Percentiles rank a stretch among this genome's conserved stretches.
Conservation (phyloP, 2,797 vertebrate species). For the Danionella dracula region DNA sequence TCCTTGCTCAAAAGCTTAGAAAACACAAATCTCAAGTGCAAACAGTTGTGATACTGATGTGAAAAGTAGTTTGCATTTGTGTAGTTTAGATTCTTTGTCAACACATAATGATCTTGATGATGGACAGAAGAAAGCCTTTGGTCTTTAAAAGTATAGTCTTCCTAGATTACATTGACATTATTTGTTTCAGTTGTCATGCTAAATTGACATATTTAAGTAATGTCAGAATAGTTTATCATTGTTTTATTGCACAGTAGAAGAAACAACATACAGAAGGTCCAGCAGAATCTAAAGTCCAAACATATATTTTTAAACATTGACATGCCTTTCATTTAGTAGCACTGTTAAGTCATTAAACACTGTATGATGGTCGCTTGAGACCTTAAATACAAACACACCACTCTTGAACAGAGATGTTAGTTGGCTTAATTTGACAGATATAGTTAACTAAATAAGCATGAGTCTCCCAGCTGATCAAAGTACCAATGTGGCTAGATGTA, state of each 20-base stretch:
- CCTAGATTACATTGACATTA: not conserved
- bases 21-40: too few species aligned
- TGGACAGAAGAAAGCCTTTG: not conserved
- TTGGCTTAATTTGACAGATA: slow-evolving; percentile 46
- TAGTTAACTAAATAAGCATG: slow-evolving; percentile 60
- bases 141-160: not conserved
- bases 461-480: slow-evolving; percentile 56
- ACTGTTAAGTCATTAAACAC: too few species aligned
- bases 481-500: slow-evolving; percentile 63
- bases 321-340: too few species aligned
- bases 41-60: too few species aligned
- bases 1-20: too few species aligned
- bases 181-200: not conserved
- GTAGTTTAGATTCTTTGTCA: too few species aligned
- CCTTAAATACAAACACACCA: slow-evolving; percentile 39
- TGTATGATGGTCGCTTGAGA: too few species aligned
- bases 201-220: not conserved
- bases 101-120: not conserved
- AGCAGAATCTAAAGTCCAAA: not conserved
- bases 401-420: slow-evolving; percentile 48
- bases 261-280: not conserved
- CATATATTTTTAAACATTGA: too few species aligned
- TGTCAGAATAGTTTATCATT: not conserved
- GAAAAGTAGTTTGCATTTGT: too few species aligned
- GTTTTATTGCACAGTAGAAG: not conserved